Evolutionary conservation across 2,888 invertebrate genomes (phyloP), one percentile per base, ranked within the genome.

Genomic region (Phragmatobia fuliginosa): DNA sequence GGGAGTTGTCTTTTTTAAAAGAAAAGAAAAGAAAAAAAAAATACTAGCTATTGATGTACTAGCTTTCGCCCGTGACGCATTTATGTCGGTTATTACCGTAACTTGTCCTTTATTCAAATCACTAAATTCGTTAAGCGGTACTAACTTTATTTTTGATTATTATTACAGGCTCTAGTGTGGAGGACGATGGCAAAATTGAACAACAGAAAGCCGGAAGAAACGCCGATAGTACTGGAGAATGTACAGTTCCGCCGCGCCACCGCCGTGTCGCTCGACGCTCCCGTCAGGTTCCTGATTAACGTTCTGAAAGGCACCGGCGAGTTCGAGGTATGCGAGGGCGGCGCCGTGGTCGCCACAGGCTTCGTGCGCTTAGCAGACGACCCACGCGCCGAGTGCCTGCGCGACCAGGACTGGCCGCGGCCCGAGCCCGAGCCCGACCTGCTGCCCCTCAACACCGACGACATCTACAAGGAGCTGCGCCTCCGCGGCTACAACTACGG

Each of bases 201-300:
- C 75, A 97, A 97, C 68, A 96, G 95, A 69, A 97, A 97, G 79
- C 96, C 95, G 81, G 97, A 98, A 83, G 97, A 98, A 84, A 96
- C 98, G 41, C 97, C 99, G 0, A 97, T 99, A 0, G 95, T 98
- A 5, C 96, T 99, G 81, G 98, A 99, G 91, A 96, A 99, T 91
- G 96, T 99, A 1, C 97, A 97, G 81, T 98, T 99, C 91, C 97
- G 97, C 84, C 96, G 99, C 68, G 99, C 99, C 7, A 99, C 99
- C 7, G 98, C 99, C 80, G 96, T 99, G 91, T 98, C 98, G 32
- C 98, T 98, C 87, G 98, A 98, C 75, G 97, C 96, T 14, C 93
- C 96, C 0, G 97, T 98, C 60, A 97, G 97, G 83, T 98, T 99
- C 89, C 95, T 97, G 36, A 95, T 99, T 59, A 98, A 97, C 89